These are phyloP conservation scores for Okapia johnstoni DNA, from an alignment of 2,113 vertebrate genomes.

Conservation along the genomic window DNA sequence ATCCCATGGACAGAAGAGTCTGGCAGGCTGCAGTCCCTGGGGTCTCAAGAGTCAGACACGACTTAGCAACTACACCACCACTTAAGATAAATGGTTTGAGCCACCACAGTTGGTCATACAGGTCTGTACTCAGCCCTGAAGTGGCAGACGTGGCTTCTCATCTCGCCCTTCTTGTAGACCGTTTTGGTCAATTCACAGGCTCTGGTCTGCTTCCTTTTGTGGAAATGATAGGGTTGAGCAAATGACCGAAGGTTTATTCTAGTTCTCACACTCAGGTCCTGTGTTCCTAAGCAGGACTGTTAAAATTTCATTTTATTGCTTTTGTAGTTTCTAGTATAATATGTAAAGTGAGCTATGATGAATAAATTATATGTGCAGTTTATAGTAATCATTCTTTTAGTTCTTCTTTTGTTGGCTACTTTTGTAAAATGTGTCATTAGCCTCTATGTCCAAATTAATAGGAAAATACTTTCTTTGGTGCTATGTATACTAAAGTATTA, in stretches of 20 bases:
- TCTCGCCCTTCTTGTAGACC: not conserved
- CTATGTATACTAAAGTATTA: not conserved
- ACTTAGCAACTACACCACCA: not conserved
- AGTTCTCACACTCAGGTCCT: not conserved
- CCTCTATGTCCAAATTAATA: not conserved
- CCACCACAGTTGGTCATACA: not conserved
- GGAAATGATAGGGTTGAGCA: not conserved
- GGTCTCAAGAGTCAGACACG: not conserved
- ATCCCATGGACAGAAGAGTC: not conserved
- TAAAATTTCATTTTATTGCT: slow-evolving; percentile 2
- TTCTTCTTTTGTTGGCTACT: not conserved
- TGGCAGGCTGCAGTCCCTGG: not conserved
- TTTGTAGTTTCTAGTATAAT: not conserved
- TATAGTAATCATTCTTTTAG: not conserved
- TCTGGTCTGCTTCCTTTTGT: not conserved
- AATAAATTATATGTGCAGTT: not conserved
- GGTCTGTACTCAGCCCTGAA: not conserved
- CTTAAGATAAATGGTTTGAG: not conserved
- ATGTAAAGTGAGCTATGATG: not conserved
- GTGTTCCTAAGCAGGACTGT: not conserved
- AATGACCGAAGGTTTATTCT: not conserved
- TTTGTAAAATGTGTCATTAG: not conserved
- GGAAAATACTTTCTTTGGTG: not conserved
- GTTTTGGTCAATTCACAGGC: not conserved
- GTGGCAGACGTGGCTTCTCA: not conserved